These are phyloP conservation scores for Porites rus DNA, from an alignment of 92 coral and sea anemone genomes.

Conservation along the genomic window DNA sequence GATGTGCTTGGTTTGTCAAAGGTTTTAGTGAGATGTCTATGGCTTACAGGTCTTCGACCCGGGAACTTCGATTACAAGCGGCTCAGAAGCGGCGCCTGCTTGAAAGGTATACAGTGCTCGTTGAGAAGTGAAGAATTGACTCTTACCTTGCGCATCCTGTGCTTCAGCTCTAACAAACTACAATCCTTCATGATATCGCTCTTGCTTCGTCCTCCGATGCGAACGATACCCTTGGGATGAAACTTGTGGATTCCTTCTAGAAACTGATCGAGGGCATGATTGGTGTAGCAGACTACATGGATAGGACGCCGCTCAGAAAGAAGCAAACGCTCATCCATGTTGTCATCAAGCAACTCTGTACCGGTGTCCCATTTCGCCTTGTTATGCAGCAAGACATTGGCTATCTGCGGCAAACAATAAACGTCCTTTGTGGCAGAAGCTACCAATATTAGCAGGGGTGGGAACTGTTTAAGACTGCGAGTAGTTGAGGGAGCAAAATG, in stretches of 20 bases:
- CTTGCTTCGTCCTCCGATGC: conserved; percentile 93
- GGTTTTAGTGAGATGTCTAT: no score
- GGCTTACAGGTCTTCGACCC: no score
- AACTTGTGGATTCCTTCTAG: conserved; percentile 89
- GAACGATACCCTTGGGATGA: conserved; percentile 85
- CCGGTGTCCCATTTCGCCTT: conserved; percentile 86
- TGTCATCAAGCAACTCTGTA: conserved; percentile 47
- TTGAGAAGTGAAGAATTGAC: no score
- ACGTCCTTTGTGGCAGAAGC: no score
- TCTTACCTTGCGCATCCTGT: conserved; percentile 65
- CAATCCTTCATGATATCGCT: conserved; percentile 78
- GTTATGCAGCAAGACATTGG: conserved; percentile 90
- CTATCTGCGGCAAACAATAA: conserved; percentile 66
- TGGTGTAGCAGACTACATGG: conserved; percentile 93
- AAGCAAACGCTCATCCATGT: background rate
- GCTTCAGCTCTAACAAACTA: conserved; percentile 72
- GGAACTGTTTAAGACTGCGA: no score
- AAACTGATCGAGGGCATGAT: conserved; percentile 97
- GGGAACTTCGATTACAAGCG: no score
- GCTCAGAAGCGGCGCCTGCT: no score
- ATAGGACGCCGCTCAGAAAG: conserved; percentile 68
- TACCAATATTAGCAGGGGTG: background rate
- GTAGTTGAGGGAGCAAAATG: no score
- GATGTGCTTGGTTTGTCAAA: no score
- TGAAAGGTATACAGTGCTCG: no score